phyloP scores from a whole-genome alignment of 2,113 vertebrate genomes.

The Procavia capensis region DNA sequence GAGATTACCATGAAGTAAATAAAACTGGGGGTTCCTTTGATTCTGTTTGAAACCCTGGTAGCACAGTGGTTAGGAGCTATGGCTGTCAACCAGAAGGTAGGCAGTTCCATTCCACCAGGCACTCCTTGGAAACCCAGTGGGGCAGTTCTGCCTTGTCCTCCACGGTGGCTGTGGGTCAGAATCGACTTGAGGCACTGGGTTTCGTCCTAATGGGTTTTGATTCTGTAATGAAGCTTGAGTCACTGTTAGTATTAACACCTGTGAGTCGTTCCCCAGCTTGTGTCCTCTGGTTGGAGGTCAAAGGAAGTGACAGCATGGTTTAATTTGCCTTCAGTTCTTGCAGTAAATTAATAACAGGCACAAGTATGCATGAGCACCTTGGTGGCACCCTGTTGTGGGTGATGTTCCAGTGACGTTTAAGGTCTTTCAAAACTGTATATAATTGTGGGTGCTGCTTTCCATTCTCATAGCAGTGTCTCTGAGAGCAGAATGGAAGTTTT shows the following conservation, averaged over 20 bases:
- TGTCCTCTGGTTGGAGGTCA: neutral
- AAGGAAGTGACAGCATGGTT: neutral
- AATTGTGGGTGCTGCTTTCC: neutral
- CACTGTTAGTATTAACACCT: neutral
- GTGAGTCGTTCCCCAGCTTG: neutral
- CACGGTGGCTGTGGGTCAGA: too few species aligned
- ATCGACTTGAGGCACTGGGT: too few species aligned
- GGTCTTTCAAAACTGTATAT: neutral
- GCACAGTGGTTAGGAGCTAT: too few species aligned
- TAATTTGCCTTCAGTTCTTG: neutral
- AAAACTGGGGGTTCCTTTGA: neutral
- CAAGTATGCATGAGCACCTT: neutral
- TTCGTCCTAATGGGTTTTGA: too few species aligned
- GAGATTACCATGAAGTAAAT: slow-evolving; percentile 14
- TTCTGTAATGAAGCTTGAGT: slow-evolving; percentile 7
- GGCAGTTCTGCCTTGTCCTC: too few species aligned
- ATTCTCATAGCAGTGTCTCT: neutral
- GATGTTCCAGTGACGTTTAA: neutral
- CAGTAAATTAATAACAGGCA: neutral
- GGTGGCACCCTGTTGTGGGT: neutral
- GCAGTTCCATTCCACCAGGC: too few species aligned
- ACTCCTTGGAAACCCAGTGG: too few species aligned
- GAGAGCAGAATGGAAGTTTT: neutral
- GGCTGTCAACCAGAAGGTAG: too few species aligned
- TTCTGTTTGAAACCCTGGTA: too few species aligned